phyloP scores from a whole-genome alignment of 2,113 vertebrate genomes.

The Mola mola region DNA sequence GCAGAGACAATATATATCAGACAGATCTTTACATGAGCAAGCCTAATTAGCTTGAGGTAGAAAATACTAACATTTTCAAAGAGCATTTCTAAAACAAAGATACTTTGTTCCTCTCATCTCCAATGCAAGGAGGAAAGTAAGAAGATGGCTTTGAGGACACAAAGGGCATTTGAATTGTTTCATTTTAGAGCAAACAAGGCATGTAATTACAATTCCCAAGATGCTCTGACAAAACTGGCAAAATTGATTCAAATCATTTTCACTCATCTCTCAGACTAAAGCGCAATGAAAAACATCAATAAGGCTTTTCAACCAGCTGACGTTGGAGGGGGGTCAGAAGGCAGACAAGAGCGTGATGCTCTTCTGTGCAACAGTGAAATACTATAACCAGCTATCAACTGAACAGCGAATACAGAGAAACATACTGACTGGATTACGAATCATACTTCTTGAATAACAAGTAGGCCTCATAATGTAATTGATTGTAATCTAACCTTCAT shows the following conservation, averaged over 20 bases:
- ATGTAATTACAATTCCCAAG: constrained; percentile 82
- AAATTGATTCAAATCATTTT: constrained; percentile 79
- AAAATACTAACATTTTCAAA: constrained; percentile 61
- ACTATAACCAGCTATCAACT: constrained; percentile 38
- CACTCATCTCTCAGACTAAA: constrained; percentile 68
- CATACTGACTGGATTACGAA: constrained; percentile 32
- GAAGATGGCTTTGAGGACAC: constrained; percentile 64
- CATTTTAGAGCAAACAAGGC: constrained; percentile 75
- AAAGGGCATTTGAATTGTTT: constrained; percentile 71
- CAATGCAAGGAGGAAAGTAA: constrained; percentile 27
- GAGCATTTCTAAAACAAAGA: constrained; percentile 68
- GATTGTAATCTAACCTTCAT: constrained; percentile 71
- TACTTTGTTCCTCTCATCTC: constrained; percentile 53
- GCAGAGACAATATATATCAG: constrained; percentile 47
- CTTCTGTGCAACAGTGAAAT: constrained; percentile 20
- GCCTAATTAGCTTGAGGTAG: constrained; percentile 62
- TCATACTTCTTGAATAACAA: constrained; percentile 55
- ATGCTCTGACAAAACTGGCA: constrained; percentile 76
- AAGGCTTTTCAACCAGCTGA: constrained; percentile 58
- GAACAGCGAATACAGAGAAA: constrained; percentile 30
- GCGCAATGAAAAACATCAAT: constrained; percentile 73
- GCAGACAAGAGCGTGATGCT: constrained; percentile 43
- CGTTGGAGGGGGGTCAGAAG: constrained; percentile 37
- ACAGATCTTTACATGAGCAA: constrained; percentile 44
- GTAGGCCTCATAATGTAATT: constrained; percentile 55